Evolutionary conservation across 2,113 vertebrate species (phyloP), one percentile per base, ranked within the genome.

Genomic region (Gopherus evgoodei): DNA sequence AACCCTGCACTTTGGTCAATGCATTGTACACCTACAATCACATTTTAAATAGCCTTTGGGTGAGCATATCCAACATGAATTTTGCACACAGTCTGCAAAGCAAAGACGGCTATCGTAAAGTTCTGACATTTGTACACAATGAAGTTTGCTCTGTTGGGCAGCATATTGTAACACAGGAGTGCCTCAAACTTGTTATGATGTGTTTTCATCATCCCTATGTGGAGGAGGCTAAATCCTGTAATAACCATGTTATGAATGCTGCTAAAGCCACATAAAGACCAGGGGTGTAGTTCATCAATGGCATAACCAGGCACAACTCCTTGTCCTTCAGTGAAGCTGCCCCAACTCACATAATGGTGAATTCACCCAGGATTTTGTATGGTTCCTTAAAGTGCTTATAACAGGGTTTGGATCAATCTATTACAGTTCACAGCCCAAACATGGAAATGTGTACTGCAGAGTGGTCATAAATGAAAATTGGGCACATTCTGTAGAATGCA

Each of bases 331-430:
- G 53, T 44, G 78, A n/a, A 83, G 25, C 54, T 69, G 38, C 3
- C 94, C 2, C 87, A 94, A 81, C 89, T 96, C 89, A 27, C 12
- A 17, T 93, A 29, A 29, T 0, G 2, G 19, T 59, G 27, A 89
- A 84, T 83, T 84, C 27, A 78, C 62, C 49, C 84, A 75, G 53
- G 11, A 7, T 69, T 88, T 94, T 88, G 81, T 75, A 16, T 1
- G 29, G 3, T 13, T 56, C 21, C 52, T 80, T 47, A 65, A 75
- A 6, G 2, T 49, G 84, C 8, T 13, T 50, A 62, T 80, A 56
- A 13, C 9, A 80, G 59, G 9, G 24, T 91, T 93, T 78, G 8
- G 1, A 88, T 93, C 22, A 42, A 79, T 19, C 81, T 57, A 82
- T 42, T 2, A 53, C 16, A n/a, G 90, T 62, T 2, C 62, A n/a